These are phyloP conservation scores for Brachionus sp. DNA, from an alignment of 1,140 invertebrate species.

Conservation along the genomic window DNA sequence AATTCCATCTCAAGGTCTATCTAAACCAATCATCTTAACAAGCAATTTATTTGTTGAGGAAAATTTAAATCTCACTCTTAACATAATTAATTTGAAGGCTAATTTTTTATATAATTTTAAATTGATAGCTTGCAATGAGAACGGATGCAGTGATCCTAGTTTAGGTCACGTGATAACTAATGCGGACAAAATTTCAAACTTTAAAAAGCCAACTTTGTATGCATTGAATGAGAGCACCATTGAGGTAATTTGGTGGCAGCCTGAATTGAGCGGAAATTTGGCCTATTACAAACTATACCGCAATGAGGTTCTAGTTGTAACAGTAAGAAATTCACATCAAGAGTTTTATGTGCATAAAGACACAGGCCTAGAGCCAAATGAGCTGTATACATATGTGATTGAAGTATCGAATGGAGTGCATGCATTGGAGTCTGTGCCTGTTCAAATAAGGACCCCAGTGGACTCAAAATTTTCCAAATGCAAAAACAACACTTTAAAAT, in stretches of 20 bases:
- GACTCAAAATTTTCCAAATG: neutral
- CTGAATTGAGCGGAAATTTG: neutral
- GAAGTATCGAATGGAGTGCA: neutral
- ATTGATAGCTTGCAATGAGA: neutral
- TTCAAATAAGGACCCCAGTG: neutral
- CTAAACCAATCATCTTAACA: neutral
- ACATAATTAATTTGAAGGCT: neutral
- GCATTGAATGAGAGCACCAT: neutral
- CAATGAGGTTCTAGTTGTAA: neutral
- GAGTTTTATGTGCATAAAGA: neutral
- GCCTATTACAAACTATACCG: neutral
- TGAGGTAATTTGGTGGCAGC: neutral
- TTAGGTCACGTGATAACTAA: neutral
- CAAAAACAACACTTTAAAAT: neutral
- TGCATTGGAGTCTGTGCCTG: neutral
- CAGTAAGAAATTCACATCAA: neutral
- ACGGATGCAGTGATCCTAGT: neutral
- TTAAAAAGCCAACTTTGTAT: neutral
- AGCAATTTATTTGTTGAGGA: neutral
- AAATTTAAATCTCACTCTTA: neutral
- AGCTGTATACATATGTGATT: neutral
- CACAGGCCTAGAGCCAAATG: neutral
- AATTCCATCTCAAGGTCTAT: neutral
- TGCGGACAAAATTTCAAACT: neutral
- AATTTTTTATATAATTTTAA: neutral